These are phyloP conservation scores for Leucania comma DNA, from an alignment of 2,888 invertebrate species.

Conservation along the genomic window DNA sequence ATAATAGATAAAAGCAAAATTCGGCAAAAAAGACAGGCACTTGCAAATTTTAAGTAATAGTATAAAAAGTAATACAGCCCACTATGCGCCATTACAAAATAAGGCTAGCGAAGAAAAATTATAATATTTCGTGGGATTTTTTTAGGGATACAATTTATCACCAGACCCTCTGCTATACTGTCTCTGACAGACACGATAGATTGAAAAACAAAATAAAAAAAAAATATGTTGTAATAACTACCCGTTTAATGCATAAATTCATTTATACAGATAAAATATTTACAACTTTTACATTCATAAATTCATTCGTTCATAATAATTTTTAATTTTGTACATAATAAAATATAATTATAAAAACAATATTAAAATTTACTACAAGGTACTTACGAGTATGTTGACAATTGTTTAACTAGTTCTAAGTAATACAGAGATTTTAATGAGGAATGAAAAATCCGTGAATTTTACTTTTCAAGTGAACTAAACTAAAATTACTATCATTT, in stretches of 20 bases:
- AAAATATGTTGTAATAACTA: conserved; percentile 28
- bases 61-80: too few species aligned
- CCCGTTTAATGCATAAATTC: conserved; percentile 38
- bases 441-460: neutral
- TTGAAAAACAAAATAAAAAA: conserved; percentile 3
- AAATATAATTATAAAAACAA: conserved; percentile 22
- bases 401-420: conserved; percentile 34
- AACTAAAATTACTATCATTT: too few species aligned
- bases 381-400: conserved; percentile 1
- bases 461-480: too few species aligned
- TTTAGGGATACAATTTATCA: too few species aligned
- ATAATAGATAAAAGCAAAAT: too few species aligned
- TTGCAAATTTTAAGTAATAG: too few species aligned
- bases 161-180: too few species aligned
- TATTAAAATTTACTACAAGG: conserved; percentile 6
- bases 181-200: neutral
- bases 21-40: too few species aligned
- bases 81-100: too few species aligned
- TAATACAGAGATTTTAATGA: neutral
- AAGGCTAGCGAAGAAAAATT: too few species aligned
- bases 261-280: conserved; percentile 48
- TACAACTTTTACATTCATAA: conserved; percentile 26
- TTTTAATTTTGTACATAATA: conserved; percentile 35
- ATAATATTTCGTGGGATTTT: too few species aligned
- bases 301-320: conserved; percentile 18